A percentile compares a stretch with the other conserved stretches of the same genome.
Conservation (phyloP, 1,140 invertebrate genomes). For the Cotesia chilonis region DNA sequence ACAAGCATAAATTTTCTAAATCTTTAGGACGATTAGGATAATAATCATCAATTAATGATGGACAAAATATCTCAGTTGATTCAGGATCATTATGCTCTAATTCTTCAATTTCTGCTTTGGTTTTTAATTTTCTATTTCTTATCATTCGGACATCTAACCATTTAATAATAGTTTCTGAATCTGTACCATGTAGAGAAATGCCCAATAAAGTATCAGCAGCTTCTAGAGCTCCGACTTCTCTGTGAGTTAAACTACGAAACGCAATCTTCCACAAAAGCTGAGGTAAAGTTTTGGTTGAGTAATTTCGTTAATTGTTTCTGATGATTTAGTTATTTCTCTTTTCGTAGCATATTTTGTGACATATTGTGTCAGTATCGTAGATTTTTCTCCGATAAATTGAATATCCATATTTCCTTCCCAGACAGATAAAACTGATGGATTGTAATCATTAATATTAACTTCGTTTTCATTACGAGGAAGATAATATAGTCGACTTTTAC, state of each 20-base stretch:
- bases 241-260: constrained; percentile 23
- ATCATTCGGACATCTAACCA: too few relatives aligned
- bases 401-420: constrained; percentile 41
- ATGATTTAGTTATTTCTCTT: constrained; percentile 38
- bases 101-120: too few relatives aligned
- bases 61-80: too few relatives aligned
- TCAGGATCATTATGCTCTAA: too few relatives aligned
- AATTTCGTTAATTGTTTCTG: constrained; percentile 38
- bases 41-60: too few relatives aligned
- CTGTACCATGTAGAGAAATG: too few relatives aligned
- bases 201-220: too few relatives aligned
- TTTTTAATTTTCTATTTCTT: too few relatives aligned
- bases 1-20: too few relatives aligned
- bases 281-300: constrained; percentile 38
- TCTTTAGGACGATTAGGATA: too few relatives aligned
- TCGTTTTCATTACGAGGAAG: constrained; percentile 45
- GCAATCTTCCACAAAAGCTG: constrained; percentile 31
- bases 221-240: too few relatives aligned
- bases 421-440: constrained; percentile 32
- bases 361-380: constrained; percentile 38
- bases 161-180: too few relatives aligned
- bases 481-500: constrained; percentile 50
- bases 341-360: constrained; percentile 46
- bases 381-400: constrained; percentile 42
- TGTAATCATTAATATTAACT: constrained; percentile 42